Conservation (phyloP, 2,113 vertebrate genomes). For the Ophthalmolycus amberensis region DNA sequence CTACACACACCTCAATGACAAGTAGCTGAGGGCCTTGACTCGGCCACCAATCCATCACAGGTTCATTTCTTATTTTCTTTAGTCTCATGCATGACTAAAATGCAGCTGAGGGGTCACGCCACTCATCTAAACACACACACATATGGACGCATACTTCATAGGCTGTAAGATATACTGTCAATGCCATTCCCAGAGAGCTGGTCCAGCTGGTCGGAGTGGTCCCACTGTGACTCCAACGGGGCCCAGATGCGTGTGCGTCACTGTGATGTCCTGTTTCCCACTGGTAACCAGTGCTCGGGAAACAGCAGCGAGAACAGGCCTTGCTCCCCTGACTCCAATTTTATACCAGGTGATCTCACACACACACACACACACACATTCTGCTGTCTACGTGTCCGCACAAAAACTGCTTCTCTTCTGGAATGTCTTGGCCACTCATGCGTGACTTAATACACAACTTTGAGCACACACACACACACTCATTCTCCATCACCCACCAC, state of each 20-base stretch:
- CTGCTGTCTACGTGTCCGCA: background rate
- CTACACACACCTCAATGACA: conserved; percentile 39
- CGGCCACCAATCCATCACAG: conserved; percentile 58
- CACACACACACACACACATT: conserved; percentile 5
- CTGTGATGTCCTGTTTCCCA: conserved; percentile 91
- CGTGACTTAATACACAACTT: conserved; percentile 38
- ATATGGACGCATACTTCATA: background rate
- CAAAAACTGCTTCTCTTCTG: background rate
- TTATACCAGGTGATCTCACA: conserved; percentile 89
- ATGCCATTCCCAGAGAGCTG: conserved; percentile 89
- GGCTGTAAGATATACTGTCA: conserved; percentile 49
- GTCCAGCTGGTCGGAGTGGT: conserved; percentile 96
- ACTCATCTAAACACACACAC: conserved; percentile 79
- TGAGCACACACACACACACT: conserved; percentile 24
- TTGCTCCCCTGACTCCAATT: conserved; percentile 90
- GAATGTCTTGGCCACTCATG: conserved; percentile 27
- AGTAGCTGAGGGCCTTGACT: conserved; percentile 45
- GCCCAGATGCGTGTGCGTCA: conserved; percentile 88
- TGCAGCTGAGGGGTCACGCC: conserved; percentile 27
- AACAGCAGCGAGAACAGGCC: conserved; percentile 89
- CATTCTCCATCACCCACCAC: conserved; percentile 27
- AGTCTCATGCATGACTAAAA: conserved; percentile 64
- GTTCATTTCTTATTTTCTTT: conserved; percentile 54
- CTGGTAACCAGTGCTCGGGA: conserved; percentile 92
- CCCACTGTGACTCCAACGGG: conserved; percentile 87